Evolutionary conservation across 2,113 vertebrate species (phyloP).

Genomic region (Gambusia holbrooki): DNA sequence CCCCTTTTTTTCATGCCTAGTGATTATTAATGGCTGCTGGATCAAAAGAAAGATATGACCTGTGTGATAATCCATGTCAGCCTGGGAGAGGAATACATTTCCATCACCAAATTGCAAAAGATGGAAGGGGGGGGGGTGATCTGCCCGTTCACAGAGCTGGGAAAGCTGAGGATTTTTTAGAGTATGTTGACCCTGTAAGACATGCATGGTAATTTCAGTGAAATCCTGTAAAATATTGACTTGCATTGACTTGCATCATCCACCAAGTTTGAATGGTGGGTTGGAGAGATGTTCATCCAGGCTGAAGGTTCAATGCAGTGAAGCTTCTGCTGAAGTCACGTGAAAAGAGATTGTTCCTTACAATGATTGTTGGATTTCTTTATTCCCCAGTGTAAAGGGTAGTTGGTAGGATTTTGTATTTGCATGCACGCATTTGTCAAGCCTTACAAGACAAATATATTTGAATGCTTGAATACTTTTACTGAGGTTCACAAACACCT

Average conservation of each 20-base stretch:
- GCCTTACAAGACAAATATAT: not conserved
- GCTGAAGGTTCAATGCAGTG: slow-evolving; percentile 48
- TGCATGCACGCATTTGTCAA: not conserved
- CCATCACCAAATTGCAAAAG: slow-evolving; percentile 57
- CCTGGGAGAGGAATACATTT: slow-evolving; percentile 67
- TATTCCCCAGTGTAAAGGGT: not conserved
- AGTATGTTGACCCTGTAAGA: slow-evolving; percentile 69
- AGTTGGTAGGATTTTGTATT: not conserved
- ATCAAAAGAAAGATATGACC: slow-evolving; percentile 76
- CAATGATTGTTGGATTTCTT: slow-evolving; percentile 15
- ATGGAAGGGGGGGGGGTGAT: slow-evolving; percentile 9
- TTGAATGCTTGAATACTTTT: not conserved
- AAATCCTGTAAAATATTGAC: slow-evolving; percentile 75
- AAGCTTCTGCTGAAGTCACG: slow-evolving; percentile 19
- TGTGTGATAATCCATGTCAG: slow-evolving; percentile 59
- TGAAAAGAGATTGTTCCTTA: slow-evolving; percentile 41
- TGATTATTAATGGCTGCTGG: slow-evolving; percentile 77
- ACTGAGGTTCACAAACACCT: slow-evolving; percentile 40
- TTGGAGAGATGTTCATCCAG: slow-evolving; percentile 53
- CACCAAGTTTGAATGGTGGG: slow-evolving; percentile 49
- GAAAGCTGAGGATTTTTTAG: slow-evolving; percentile 38
- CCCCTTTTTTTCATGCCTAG: slow-evolving; percentile 58
- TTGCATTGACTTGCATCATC: slow-evolving; percentile 76
- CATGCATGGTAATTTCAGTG: slow-evolving; percentile 67
- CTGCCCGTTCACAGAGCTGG: slow-evolving; percentile 30